Evolutionary conservation across 2,888 invertebrate genomes (phyloP), one percentile per base, ranked within the genome.

Genomic region (Athalia circularis): DNA sequence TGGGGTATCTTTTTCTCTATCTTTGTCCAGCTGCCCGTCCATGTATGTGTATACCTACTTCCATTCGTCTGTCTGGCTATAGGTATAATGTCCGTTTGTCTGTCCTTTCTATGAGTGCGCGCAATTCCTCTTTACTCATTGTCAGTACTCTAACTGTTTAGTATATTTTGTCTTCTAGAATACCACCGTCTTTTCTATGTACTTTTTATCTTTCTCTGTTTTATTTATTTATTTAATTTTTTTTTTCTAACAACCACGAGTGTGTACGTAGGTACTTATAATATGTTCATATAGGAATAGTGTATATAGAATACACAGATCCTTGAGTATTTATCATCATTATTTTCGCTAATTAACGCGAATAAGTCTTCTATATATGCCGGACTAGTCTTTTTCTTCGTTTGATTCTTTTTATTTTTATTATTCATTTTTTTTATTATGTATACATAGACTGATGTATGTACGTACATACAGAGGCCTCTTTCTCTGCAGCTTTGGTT

Each of bases 271-370:
- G 11, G 6, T 11, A 54, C 54, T 54, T n/a, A 4, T 11, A 64
- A 4, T 11, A 64, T 64, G 15, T 43, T 29, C 29, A 2, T 29
- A 29, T 29, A 29, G 29, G 29, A 29, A 29, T 29, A 29, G 29
- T 29, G 2, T 29, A 2, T 29, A 29, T 50, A 68, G 52, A 50
- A 29, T 48, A 52, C 48, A 15, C 11, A 52, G 11, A 54, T 5
- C 7, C 11, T 29, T 61, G 11, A n/a, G 11, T 62, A 29, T n/a
- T 62, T 15, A 57, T 54, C 15, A 70, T 67, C 4, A 62, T 62
- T 29, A n/a, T 72, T 72, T 15, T n/a, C 61, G 59, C 13, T 72
- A 59, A 72, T 72, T 72, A 72, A 72, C 72, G 59, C 15, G 59
- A 43, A 29, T 11, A 72, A 45, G 59, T 57, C 43, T 72, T n/a